Evolutionary conservation across 2,888 invertebrate species (phyloP), one percentile per base, ranked within the genome.

Genomic region (Unio pictorum): DNA sequence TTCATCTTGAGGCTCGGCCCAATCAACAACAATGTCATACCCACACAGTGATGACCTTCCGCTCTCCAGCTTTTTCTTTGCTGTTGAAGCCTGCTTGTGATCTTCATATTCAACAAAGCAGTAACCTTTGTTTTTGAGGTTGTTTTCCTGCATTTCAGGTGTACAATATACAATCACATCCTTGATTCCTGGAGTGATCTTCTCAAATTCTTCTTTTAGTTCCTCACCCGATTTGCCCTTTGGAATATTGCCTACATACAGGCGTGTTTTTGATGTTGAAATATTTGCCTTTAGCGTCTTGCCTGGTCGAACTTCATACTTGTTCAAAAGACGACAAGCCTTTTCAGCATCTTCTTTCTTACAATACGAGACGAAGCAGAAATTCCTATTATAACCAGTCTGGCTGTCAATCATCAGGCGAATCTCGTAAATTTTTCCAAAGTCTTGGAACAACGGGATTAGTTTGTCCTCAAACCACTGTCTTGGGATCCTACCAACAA

Each of bases 381-480:
- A 74, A 61, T 74, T 73, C 28, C 73, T 61, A 2, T 68, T 74
- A 34, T 72, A 67, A 15, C 76, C 76, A 0, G 76, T 73, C 11
- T 72, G 68, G 30, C 68, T 73, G 55, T 74, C 74, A 3, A 74
- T 68, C 73, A 74, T 73, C 55, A 77, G 67, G 34, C 74, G 60
- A 8, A 77, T 56, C 58, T 74, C 71, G 55, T 73, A 77, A 7
- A 77, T 71, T 34, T 65, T 70, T 1, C 76, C 76, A 56, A 67
- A 73, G 62, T 74, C 70, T 3, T 70, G 64, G n/a, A 77, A 66
- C 11, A 74, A n/a, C 7, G 76, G 74, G 17, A 77, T 74, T 11
- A 77, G 73, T 28, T 63, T 72, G 34, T 77, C 76, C 56, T 77
- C 76, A 30, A 72, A 77, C 76, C 76, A 77, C 55, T 73, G 69